Evolutionary conservation across 37 sponge, comb jelly and placozoan species (phyloP).

Genomic region (Hormiphora californensis): DNA sequence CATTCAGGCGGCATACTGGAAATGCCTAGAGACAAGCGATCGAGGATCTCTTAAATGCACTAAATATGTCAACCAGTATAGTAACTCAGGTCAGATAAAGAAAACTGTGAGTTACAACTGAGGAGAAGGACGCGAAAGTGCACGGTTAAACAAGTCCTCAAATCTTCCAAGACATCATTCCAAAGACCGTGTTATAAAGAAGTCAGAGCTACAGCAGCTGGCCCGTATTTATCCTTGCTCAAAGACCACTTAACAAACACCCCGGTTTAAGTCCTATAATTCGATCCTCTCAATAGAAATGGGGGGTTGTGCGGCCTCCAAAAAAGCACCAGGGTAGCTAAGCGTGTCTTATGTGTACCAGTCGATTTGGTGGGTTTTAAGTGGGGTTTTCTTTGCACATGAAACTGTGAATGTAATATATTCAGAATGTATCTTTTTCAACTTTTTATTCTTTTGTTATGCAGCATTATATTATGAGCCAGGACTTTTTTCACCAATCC

Average conservation of each 20-base stretch:
- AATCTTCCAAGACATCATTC: neutral
- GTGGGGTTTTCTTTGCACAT: neutral
- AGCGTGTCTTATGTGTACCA: too few relatives aligned
- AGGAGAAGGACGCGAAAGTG: neutral
- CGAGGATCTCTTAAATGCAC: conserved; percentile 9
- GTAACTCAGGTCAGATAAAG: neutral
- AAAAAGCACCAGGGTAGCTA: too few relatives aligned
- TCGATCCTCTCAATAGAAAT: too few relatives aligned
- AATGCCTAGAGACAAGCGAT: conserved; percentile 3
- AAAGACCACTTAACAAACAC: neutral
- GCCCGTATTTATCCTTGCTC: neutral
- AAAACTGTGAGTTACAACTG: conserved; percentile 39
- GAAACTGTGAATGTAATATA: too few relatives aligned
- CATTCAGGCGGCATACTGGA: neutral
- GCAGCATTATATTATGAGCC: neutral
- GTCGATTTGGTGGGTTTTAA: neutral
- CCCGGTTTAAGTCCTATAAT: too few relatives aligned
- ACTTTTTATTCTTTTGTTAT: too few relatives aligned
- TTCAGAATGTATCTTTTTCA: too few relatives aligned
- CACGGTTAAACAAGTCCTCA: neutral
- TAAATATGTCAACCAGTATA: neutral
- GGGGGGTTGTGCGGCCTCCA: too few relatives aligned
- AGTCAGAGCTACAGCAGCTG: conserved; percentile 8
- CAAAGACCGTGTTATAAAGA: neutral
- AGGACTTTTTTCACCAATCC: neutral